A percentile compares a stretch with the other conserved stretches of the same genome.
These are phyloP conservation scores for Coecobrya sp. DNA, from an alignment of 2,888 invertebrate species.

Conservation along the genomic window DNA sequence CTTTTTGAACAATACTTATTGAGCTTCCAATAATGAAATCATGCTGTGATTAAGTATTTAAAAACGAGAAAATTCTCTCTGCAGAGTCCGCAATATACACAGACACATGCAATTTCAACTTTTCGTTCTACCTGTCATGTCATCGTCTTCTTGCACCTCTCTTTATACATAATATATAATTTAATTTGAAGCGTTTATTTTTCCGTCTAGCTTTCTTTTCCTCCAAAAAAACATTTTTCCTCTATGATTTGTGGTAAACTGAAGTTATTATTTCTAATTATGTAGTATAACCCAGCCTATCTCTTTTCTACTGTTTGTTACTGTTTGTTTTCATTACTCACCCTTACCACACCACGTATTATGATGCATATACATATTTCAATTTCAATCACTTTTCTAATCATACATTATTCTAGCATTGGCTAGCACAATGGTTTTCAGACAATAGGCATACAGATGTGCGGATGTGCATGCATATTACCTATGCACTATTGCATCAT, in stretches of 20 bases:
- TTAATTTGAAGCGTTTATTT: conserved; percentile 11
- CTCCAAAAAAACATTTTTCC: background rate
- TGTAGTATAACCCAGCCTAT: background rate
- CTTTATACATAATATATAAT: background rate
- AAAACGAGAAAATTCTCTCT: background rate
- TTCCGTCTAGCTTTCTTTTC: conserved; percentile 19
- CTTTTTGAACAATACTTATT: background rate
- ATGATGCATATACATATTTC: background rate
- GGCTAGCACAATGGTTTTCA: background rate
- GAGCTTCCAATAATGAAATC: conserved; percentile 9
- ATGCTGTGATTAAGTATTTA: background rate
- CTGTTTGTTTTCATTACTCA: background rate
- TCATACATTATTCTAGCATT: conserved; percentile 24
- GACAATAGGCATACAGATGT: conserved; percentile 33
- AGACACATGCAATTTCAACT: conserved; percentile 32
- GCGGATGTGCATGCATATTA: conserved; percentile 77
- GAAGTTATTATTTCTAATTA: conserved; percentile 67
- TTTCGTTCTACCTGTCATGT: conserved; percentile 43
- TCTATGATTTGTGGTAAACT: conserved; percentile 29
- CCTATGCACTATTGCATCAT: conserved; percentile 63
- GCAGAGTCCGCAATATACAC: background rate
- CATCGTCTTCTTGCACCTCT: conserved; percentile 10
- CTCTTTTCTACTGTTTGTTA: background rate
- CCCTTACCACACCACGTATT: conserved; percentile 16
- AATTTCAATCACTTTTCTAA: conserved; percentile 22